Evolutionary conservation across 2,888 invertebrate species (phyloP).

Genomic region (Spisula subtruncata): DNA sequence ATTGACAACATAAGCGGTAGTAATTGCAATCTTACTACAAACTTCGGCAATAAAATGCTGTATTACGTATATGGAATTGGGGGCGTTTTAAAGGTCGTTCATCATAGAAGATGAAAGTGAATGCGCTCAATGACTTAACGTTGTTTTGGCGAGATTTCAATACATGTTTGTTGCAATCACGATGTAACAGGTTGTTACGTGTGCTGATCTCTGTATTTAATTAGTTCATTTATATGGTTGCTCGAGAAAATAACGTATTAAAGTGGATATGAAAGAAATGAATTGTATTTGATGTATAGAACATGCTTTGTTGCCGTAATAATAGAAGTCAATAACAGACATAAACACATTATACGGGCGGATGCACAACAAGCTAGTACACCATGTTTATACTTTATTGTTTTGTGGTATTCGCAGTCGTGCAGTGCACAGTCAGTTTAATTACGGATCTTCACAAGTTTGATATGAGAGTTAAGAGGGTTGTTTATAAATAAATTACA

Average conservation of each 20-base stretch:
- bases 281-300: background rate
- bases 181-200: background rate
- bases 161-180: background rate
- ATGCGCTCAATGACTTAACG: background rate
- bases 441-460: background rate
- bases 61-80: background rate
- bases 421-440: background rate
- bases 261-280: background rate
- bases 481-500: background rate
- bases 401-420: background rate
- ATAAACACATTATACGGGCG: background rate
- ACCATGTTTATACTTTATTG: background rate
- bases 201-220: background rate
- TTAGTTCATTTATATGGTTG: background rate
- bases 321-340: background rate
- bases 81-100: constrained; percentile 5
- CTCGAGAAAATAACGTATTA: background rate
- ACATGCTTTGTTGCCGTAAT: background rate
- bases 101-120: constrained; percentile 7
- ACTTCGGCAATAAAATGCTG: background rate
- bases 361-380: background rate
- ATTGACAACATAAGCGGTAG: background rate
- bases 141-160: background rate
- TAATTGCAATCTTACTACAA: background rate
- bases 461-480: background rate